Evolutionary conservation across 2,113 vertebrate species (phyloP), one percentile per base, ranked within the genome.

Genomic region (Scartelaos histophorus): DNA sequence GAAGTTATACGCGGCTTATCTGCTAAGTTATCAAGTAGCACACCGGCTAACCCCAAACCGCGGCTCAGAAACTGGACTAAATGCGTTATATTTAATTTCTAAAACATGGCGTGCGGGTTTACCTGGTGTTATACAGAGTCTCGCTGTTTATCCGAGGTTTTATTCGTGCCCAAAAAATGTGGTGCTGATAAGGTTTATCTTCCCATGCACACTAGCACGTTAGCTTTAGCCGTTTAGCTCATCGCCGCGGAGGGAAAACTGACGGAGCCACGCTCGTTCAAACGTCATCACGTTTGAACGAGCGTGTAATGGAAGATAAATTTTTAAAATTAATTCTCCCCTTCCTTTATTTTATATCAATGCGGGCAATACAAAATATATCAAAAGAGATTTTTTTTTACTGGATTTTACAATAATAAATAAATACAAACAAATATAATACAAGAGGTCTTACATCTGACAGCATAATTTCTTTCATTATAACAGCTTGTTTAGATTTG

Each of bases 181-280:
- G n/a, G 58, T 1, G n/a, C 5, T 7, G 66, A 46, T n/a, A 7
- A 73, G 62, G 35, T 58, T 43, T 34, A 0, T 60, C 10, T 68
- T 72, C 71, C 72, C 38, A 25, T 29, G 9, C 70, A 69, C 74
- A 65, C 76, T 66, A 13, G 35, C 46, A 2, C 22, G 22, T 25
- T 61, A 61, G 24, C 24, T 15, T 15, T 45, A 56, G 68, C 61
- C 66, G 24, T 22, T 11, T 79, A 85, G 73, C 85, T 88, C 69
- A 21, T 66, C 79, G 73, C 22, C 86, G 85, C 89, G 84, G 90
- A 89, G 85, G 90, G 88, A 92, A 91, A 91, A 88, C 58, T 70
- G 72, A 65, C 45, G 19, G 6, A 24, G 75, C 0, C 0, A 79
- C 83, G 85, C 74, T 76, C 29, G 46, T 71, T 66, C 78, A 84